Base-by-base conservation (phyloP, 1,140 invertebrate species). In the Galleria mellonella region DNA sequence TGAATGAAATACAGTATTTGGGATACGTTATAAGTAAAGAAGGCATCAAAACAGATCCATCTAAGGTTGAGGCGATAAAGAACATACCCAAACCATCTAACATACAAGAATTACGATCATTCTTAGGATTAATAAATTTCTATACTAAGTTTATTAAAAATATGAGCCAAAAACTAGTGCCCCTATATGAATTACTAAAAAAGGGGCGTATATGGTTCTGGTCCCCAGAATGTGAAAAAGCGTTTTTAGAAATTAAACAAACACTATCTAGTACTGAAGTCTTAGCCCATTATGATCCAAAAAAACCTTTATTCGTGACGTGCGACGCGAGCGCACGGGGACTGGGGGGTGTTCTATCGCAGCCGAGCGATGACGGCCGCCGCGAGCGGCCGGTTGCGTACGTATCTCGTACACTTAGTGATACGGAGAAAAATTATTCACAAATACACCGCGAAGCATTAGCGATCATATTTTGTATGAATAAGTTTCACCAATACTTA, bases 311-410 rank as follows among this genome's bases (percentile, higher is more conserved):
- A n/a, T 47, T 77, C 8, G 37, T 90, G 10, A 72, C 83, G 11
- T 70, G 70, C 9, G 88, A 90, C 64, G 85, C 88, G 1, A 85
- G 71, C 27, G 43, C 60, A 0, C 72, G 67, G 44, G 88, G 85
- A 4, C 48, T 89, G 3, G 86, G 87, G 0, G 75, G 64, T 5
- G 69, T 87, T 0, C 32, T 90, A 0, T 64, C 71, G 4, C 88
- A 90, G 51, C 33, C 12, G 7, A 37, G 58, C n/a, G n/a, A 44
- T 23, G 58, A 79, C 23, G 23, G 17, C 10, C 11, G 53, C 58
- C 57, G 8, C 2, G 50, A 56, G 29, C 47, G 58, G 1, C 50
- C 50, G 9, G 39, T 55, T 7, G 41, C 40, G 23, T 55, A 36
- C 14, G 49, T 46, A 9, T 55, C 49, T 0, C 43, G 52, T 14